These are phyloP conservation scores for Australoheros scitulus DNA, from an alignment of 2,113 vertebrate genomes.

Conservation along the genomic window DNA sequence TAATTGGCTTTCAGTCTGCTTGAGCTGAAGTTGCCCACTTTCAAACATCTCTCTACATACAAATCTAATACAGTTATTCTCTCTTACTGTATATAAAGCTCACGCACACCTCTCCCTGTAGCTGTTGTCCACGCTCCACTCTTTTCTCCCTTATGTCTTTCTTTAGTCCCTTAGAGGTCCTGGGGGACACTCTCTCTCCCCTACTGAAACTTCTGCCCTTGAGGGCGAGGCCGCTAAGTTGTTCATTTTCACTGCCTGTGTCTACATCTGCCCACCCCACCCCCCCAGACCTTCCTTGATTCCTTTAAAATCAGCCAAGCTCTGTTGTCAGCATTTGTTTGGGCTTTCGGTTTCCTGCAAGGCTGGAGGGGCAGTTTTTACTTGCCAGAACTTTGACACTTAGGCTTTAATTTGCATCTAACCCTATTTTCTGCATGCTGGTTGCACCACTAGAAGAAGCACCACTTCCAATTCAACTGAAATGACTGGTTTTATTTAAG, in stretches of 20 bases:
- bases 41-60: not conserved
- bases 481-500: not conserved
- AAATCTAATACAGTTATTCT: not conserved
- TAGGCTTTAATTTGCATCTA: not conserved
- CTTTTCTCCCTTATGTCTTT: conserved; percentile 51
- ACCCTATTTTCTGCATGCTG: conserved; percentile 28
- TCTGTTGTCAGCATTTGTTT: not conserved
- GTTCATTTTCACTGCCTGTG: conserved; percentile 75
- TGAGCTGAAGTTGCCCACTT: not conserved
- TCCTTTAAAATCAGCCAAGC: not conserved
- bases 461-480: not conserved
- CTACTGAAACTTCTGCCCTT: conserved; percentile 85
- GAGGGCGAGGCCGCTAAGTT: conserved; percentile 89
- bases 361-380: not conserved
- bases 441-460: not conserved
- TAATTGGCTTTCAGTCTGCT: not conserved
- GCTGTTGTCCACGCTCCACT: conserved; percentile 28
- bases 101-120: not conserved
- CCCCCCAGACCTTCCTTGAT: not conserved
- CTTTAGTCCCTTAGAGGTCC: conserved; percentile 90
- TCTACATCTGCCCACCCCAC: conserved; percentile 15
- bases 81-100: not conserved
- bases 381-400: not conserved
- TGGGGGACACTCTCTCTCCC: conserved; percentile 85
- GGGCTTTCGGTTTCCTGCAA: not conserved